Evolutionary conservation across 1,140 invertebrate species (phyloP).

Genomic region (Cryptotermes secundus): DNA sequence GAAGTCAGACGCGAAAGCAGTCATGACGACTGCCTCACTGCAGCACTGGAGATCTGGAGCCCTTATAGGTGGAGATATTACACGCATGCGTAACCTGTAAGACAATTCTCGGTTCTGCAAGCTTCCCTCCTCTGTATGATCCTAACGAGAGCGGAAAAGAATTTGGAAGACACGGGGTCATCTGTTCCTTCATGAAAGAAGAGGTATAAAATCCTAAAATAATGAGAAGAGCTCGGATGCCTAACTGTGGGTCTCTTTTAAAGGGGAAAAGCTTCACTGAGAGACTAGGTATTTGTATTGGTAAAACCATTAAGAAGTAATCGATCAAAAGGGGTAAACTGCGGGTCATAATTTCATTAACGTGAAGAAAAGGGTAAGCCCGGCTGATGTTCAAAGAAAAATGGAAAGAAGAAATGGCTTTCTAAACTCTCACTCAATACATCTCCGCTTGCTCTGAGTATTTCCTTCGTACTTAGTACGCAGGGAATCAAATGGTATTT

Average conservation of each 20-base stretch:
- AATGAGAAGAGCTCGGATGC: not conserved
- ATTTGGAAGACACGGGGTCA: not conserved
- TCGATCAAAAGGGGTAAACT: conserved; percentile 15
- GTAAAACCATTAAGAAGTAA: conserved; percentile 18
- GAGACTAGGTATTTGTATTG: not conserved
- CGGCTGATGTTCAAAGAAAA: not conserved
- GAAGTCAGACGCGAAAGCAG: too few relatives aligned
- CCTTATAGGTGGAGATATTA: too few relatives aligned
- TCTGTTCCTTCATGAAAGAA: too few relatives aligned
- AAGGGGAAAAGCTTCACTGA: not conserved
- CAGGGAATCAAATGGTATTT: too few relatives aligned
- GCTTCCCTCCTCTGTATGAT: too few relatives aligned
- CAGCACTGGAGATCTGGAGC: too few relatives aligned
- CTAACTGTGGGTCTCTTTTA: not conserved
- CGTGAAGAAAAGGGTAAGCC: not conserved
- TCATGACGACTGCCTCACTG: too few relatives aligned
- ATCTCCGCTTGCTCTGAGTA: too few relatives aligned
- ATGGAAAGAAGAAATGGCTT: not conserved
- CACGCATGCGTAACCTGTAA: too few relatives aligned
- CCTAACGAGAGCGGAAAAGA: too few relatives aligned
- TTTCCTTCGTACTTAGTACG: too few relatives aligned
- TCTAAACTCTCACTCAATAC: not conserved
- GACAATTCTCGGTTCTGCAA: too few relatives aligned
- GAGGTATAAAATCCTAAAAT: not conserved
- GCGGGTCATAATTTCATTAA: conserved; percentile 10